A percentile compares a stretch with the other conserved stretches of the same genome.
Evolutionary conservation across 2,113 vertebrate genomes (phyloP).

Genomic region (Sebastes schlegelii): DNA sequence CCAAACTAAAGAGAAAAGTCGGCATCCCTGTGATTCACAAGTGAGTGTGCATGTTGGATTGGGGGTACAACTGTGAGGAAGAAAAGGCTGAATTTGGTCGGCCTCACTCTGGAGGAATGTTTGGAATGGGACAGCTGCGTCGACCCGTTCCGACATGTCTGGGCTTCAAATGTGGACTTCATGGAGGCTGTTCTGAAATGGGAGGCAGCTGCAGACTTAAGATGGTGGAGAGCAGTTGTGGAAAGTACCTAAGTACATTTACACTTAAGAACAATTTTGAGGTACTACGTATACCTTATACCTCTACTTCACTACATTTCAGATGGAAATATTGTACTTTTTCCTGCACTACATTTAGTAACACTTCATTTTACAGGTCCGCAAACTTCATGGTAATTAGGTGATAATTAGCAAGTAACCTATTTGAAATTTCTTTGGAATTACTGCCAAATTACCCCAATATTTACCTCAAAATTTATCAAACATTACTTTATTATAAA

Average conservation of each 20-base stretch:
- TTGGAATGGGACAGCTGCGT: conserved; percentile 68
- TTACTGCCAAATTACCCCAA: too few relatives aligned
- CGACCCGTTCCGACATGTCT: conserved; percentile 59
- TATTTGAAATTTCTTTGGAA: too few relatives aligned
- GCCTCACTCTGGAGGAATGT: conserved; percentile 64
- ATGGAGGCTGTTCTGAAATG: conserved; percentile 42
- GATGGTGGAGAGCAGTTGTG: background rate
- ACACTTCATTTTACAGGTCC: too few relatives aligned
- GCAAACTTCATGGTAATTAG: too few relatives aligned
- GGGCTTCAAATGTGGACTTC: conserved; percentile 43
- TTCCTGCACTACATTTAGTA: background rate
- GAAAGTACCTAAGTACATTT: background rate
- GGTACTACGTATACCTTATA: background rate
- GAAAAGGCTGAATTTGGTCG: conserved; percentile 28
- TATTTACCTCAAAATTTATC: too few relatives aligned
- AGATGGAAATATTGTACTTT: background rate
- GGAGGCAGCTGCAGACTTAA: conserved; percentile 34
- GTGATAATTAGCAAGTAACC: too few relatives aligned
- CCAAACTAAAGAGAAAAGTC: background rate
- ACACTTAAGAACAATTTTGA: background rate
- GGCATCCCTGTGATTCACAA: background rate
- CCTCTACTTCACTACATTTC: background rate
- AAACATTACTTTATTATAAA: too few relatives aligned
- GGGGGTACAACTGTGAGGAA: conserved; percentile 1
- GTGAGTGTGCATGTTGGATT: background rate